phyloP scores from a whole-genome alignment of 2,888 invertebrate genomes.

The Aphrophora alni region DNA sequence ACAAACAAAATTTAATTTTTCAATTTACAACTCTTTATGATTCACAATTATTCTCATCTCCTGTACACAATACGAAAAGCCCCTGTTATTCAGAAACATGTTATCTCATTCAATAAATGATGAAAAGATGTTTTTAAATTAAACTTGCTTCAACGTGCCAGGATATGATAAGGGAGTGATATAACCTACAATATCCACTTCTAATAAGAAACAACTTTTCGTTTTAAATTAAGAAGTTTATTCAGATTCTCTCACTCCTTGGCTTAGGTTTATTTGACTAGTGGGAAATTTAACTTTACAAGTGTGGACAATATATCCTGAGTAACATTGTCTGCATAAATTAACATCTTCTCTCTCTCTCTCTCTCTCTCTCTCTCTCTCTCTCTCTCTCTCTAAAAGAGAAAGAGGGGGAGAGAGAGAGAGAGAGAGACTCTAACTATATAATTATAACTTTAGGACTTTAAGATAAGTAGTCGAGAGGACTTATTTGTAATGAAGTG shows the following conservation, averaged over 20 bases:
- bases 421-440: too few relatives aligned
- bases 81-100: background rate
- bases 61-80: background rate
- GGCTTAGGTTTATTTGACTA: slow-evolving; percentile 32
- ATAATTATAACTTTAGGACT: too few relatives aligned
- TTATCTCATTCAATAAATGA: background rate
- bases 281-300: slow-evolving; percentile 33
- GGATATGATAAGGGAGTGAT: background rate
- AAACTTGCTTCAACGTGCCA: background rate
- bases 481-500: too few relatives aligned
- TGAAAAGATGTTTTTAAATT: background rate
- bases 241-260: background rate
- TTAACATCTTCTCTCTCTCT: slow-evolving; percentile 3
- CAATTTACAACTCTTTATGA: background rate
- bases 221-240: background rate
- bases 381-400: too few relatives aligned
- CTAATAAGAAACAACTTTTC: background rate
- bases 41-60: background rate
- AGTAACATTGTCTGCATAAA: slow-evolving; percentile 30
- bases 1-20: too few relatives aligned
- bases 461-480: too few relatives aligned
- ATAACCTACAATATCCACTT: background rate
- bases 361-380: too few relatives aligned
- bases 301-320: slow-evolving; percentile 26
- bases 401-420: too few relatives aligned